Evolutionary conservation across 2,888 invertebrate genomes (phyloP).

Genomic region (Macrosoma leucophasiata): DNA sequence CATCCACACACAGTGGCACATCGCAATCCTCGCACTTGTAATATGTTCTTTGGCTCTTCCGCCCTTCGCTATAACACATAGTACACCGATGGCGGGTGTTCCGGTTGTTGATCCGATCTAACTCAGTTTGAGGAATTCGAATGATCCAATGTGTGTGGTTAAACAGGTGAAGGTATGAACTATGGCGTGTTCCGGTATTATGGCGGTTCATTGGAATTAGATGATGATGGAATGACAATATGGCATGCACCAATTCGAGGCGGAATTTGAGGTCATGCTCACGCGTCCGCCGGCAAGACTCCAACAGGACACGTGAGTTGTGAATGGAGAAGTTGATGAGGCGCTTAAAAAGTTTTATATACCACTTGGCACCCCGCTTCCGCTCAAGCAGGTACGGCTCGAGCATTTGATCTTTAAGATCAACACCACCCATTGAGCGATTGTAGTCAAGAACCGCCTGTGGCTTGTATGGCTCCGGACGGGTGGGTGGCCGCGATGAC

Average conservation of each 20-base stretch:
- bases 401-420: constrained; percentile 10
- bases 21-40: no score
- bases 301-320: constrained; percentile 7
- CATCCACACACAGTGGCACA: constrained; percentile 7
- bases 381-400: constrained; percentile 19
- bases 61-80: no score
- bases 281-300: constrained; percentile 3
- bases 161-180: no score
- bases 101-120: no score
- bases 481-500: neutral
- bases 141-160: no score
- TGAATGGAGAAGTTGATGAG: constrained; percentile 4
- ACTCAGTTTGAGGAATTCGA: no score
- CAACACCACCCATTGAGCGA: constrained; percentile 8
- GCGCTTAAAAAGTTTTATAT: constrained; percentile 21
- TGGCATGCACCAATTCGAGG: constrained; percentile 3
- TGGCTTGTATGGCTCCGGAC: constrained; percentile 3
- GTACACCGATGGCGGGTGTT: no score
- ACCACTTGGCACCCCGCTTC: constrained; percentile 19
- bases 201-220: no score
- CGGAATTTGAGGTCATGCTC: constrained; percentile 1
- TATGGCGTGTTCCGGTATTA: no score
- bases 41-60: no score
- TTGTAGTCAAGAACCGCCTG: constrained; percentile 11
- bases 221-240: neutral